A percentile compares a stretch with the other conserved stretches of the same genome.
Evolutionary conservation across 2,888 invertebrate species (phyloP).

Genomic region (Tinea semifulvella): DNA sequence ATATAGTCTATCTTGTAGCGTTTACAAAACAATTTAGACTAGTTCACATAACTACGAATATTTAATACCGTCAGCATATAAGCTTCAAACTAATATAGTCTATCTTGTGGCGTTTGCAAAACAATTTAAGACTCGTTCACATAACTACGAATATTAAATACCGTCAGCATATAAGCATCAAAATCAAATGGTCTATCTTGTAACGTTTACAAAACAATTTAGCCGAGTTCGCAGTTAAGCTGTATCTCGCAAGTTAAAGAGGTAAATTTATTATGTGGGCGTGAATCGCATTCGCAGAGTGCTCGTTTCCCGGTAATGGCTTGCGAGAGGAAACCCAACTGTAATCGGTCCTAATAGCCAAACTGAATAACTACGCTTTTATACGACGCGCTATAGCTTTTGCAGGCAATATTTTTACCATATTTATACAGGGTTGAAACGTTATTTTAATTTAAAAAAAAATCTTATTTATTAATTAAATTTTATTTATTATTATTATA

Average conservation of each 20-base stretch:
- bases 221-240: constrained; percentile 7
- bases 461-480: no score
- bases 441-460: no score
- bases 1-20: background rate
- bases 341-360: constrained; percentile 13
- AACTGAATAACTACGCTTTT: constrained; percentile 14
- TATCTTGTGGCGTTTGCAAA: no score
- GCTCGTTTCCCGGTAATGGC: constrained; percentile 21
- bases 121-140: no score
- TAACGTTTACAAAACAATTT: constrained; percentile 14
- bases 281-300: constrained; percentile 36
- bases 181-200: constrained; percentile 6
- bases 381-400: no score
- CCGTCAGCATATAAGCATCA: background rate
- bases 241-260: constrained; percentile 13
- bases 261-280: constrained; percentile 53
- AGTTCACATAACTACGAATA: no score
- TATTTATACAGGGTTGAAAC: no score
- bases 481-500: no score
- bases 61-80: no score
- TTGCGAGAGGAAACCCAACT: constrained; percentile 10
- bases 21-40: constrained; percentile 3
- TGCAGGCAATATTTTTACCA: no score
- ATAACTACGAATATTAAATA: no score
- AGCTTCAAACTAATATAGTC: no score